These are phyloP conservation scores for Anneissia japonica DNA, from an alignment of 35 echinoderm and acorn worm genomes.

Conservation along the genomic window DNA sequence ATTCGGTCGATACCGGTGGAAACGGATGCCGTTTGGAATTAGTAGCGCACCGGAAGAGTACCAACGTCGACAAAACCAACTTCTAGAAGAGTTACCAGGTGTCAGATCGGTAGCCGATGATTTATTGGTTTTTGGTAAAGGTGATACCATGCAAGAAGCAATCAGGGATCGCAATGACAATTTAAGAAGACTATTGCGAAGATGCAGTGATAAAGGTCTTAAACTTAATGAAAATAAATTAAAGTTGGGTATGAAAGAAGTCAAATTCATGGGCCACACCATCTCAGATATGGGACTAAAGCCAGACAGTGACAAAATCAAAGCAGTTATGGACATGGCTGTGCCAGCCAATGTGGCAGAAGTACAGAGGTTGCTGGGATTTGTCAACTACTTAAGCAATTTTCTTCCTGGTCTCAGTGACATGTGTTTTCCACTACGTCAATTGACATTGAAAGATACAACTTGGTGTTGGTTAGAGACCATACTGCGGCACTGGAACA, in stretches of 20 bases:
- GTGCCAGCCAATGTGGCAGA: background rate
- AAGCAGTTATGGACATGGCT: background rate
- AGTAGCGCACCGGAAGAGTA: constrained; percentile 45
- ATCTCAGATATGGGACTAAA: constrained; percentile 13
- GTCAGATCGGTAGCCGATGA: constrained; percentile 50
- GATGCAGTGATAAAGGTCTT: constrained; percentile 12
- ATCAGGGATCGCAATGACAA: constrained; percentile 37
- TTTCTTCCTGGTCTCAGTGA: constrained; percentile 29
- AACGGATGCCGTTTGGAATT: constrained; percentile 57
- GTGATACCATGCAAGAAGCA: background rate
- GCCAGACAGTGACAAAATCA: background rate
- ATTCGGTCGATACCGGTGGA: constrained; percentile 51
- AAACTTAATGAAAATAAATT: constrained; percentile 11
- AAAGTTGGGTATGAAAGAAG: background rate
- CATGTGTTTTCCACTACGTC: constrained; percentile 35
- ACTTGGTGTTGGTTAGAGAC: constrained; percentile 7
- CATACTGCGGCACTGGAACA: constrained; percentile 1
- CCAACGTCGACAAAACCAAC: constrained; percentile 37
- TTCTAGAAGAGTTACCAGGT: constrained; percentile 32
- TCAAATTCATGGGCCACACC: constrained; percentile 20
- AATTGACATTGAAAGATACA: constrained; percentile 8
- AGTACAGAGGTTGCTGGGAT: constrained; percentile 23
- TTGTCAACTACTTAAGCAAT: constrained; percentile 30
- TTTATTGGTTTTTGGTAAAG: constrained; percentile 30
- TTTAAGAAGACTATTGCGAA: constrained; percentile 8